These are phyloP conservation scores for Ailuropoda melanoleuca DNA, from an alignment of 2,113 vertebrate species.

Conservation along the genomic window DNA sequence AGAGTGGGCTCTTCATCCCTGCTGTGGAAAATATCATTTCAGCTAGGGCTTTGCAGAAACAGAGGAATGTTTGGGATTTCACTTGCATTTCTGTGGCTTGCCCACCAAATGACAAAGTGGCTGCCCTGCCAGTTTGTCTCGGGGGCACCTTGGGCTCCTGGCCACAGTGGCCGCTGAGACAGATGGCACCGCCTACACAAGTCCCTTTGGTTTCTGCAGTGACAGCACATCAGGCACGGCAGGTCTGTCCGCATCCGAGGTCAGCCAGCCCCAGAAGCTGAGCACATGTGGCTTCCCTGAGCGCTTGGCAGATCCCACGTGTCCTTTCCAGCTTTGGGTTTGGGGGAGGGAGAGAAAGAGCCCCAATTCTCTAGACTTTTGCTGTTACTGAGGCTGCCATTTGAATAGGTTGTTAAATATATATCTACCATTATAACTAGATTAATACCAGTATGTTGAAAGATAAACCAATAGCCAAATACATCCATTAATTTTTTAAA, in stretches of 20 bases:
- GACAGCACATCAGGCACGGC: background rate
- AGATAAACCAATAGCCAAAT: conserved; percentile 64
- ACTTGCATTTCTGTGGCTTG: rapidly evolving
- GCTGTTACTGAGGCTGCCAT: conserved; percentile 61
- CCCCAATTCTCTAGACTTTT: background rate
- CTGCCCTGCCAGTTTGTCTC: rapidly evolving
- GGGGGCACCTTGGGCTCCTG: rapidly evolving
- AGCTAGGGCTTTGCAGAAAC: rapidly evolving
- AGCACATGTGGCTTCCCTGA: conserved; percentile 15
- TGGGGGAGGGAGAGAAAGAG: background rate
- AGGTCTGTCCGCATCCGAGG: background rate
- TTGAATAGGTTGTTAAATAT: background rate
- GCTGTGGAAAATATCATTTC: rapidly evolving
- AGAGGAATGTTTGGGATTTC: rapidly evolving
- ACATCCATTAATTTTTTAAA: conserved; percentile 59
- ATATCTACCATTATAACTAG: conserved; percentile 54
- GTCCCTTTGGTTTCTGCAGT: background rate
- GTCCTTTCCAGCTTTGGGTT: conserved; percentile 11
- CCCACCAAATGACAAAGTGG: background rate
- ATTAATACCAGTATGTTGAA: conserved; percentile 67
- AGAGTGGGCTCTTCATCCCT: rapidly evolving
- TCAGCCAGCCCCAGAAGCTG: background rate
- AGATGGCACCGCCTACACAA: background rate
- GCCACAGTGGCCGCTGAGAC: background rate
- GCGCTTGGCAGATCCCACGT: background rate